Base-by-base conservation (phyloP, 37 sponge, comb jelly and placozoan species). In the Theonella swinhoei region DNA sequence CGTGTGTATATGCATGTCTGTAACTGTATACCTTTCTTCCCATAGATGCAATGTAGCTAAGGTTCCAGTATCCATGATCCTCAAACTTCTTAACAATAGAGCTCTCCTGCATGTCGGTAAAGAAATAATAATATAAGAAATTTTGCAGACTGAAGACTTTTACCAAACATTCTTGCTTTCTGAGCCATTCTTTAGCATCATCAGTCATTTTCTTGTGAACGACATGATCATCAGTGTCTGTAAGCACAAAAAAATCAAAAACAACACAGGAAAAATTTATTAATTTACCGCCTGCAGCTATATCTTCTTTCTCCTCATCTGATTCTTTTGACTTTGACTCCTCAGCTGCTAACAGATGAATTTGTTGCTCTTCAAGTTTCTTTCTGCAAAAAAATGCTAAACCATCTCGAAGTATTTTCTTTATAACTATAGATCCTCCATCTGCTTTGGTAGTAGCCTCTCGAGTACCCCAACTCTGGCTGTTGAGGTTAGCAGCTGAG, bases 401-500 rank as follows among this genome's bases (percentile, higher is more conserved):
- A 47, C 7, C 7, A 7, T 47, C 54, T 14, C 54, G 54, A 7
- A 47, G 11, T 30, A 66, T 7, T 29, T 66, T 66, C 31, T 8
- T 34, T 20, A 69, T 7, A 47, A 7, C 34, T 26, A 29, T 33
- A 25, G 32, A 2, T 34, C 70, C 70, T 29, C 36, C 35, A 32
- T 33, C 70, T 8, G 35, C 70, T 35, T 29, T 1, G 1, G 29
- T 35, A 33, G 23, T 70, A 26, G 39, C 83, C 65, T 93, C 96
- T 62, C 96, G 69, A 1, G 96, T 96, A 8, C 96, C 96, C 96
- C 96, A 96, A 69, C 92, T 91, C 64, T 84, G 79, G 64, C 72
- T 74, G 82, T 90, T 72, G 23, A 96, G 84, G 66, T 96, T 96
- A 33, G 90, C 94, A 40, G 90, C 81, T 0, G 96, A 96, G 79